These are phyloP conservation scores for Uropetala carovei DNA, from an alignment of 2,888 invertebrate genomes.

Conservation along the genomic window DNA sequence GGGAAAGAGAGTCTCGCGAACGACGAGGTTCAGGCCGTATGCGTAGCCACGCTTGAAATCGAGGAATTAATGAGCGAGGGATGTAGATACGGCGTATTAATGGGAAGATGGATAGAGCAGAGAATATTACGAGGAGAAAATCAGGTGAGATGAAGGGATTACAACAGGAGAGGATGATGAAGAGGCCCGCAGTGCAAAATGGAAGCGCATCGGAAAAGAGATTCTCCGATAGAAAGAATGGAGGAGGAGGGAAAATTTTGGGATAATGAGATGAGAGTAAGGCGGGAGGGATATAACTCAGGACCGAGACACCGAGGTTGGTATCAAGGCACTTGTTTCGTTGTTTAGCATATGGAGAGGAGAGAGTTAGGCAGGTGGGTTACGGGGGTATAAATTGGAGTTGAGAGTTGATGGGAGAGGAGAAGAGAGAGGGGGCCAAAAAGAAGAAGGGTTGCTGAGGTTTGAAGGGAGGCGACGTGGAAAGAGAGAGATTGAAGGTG, in stretches of 20 bases:
- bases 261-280: not conserved
- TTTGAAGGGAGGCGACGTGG: not conserved
- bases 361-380: slow-evolving; percentile 12
- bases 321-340: not conserved
- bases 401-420: not conserved
- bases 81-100: slow-evolving; percentile 13
- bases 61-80: slow-evolving; percentile 11
- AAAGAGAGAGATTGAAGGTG: not conserved
- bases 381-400: not conserved
- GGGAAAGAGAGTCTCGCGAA: not conserved
- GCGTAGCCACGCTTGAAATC: not conserved
- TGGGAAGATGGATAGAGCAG: not conserved
- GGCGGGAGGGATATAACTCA: not conserved
- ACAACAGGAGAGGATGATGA: not conserved
- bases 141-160: not conserved
- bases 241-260: not conserved
- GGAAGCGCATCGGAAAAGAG: not conserved
- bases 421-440: not conserved
- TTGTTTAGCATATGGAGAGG: slow-evolving; percentile 17
- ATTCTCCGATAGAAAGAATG: not conserved
- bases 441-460: not conserved
- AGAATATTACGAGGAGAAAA: not conserved
- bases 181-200: not conserved
- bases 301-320: not conserved
- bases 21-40: not conserved